These are phyloP conservation scores for Anseranas semipalmata DNA, from an alignment of 2,113 vertebrate species.

Conservation along the genomic window DNA sequence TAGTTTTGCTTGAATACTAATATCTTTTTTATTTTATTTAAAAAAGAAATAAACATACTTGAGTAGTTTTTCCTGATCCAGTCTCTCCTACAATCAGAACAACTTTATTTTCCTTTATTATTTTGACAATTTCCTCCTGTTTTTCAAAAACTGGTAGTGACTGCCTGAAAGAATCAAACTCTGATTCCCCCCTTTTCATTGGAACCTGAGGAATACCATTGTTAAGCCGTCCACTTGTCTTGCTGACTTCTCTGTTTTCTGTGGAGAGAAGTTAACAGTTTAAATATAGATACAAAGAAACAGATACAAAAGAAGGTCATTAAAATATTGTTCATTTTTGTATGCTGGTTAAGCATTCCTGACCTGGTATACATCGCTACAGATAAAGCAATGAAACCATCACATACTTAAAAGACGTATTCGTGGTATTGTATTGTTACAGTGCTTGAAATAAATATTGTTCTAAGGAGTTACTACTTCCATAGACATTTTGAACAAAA, in stretches of 20 bases:
- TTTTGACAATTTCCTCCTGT: slow-evolving; percentile 87
- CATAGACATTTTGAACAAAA: background rate
- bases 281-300: background rate
- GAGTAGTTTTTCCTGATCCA: slow-evolving; percentile 97
- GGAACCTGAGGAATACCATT: slow-evolving; percentile 91
- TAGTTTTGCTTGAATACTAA: background rate
- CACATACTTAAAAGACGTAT: background rate
- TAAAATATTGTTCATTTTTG: background rate
- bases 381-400: background rate
- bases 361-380: background rate
- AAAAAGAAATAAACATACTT: slow-evolving; percentile 77
- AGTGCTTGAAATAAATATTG: background rate
- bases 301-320: background rate
- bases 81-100: slow-evolving; percentile 93
- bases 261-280: slow-evolving; percentile 6
- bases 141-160: slow-evolving; percentile 88
- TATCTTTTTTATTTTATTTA: background rate
- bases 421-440: rapidly evolving
- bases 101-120: slow-evolving; percentile 88
- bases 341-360: background rate
- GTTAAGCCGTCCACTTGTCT: slow-evolving; percentile 84
- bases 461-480: background rate
- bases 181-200: slow-evolving; percentile 81
- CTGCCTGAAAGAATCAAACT: slow-evolving; percentile 87
- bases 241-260: slow-evolving; percentile 82